Percentiles rank a stretch among this genome's conserved stretches.
Conservation (phyloP, 2,113 vertebrate genomes). For the Falcunculus frontatus region DNA sequence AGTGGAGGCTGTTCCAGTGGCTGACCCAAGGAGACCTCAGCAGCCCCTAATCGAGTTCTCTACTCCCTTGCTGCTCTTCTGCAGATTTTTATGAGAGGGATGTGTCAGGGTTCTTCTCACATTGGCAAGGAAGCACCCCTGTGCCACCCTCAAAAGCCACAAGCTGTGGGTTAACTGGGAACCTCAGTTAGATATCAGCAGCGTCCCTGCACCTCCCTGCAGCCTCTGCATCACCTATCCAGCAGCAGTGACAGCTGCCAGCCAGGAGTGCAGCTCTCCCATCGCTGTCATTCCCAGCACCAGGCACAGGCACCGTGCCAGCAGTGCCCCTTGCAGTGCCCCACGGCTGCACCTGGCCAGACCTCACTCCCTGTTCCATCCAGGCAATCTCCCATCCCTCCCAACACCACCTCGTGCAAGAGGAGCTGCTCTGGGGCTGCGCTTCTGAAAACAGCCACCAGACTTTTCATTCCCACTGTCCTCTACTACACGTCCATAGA, state of each 20-base stretch:
- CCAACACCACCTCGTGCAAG: rapidly evolving
- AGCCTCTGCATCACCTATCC: neutral
- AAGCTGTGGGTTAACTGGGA: neutral
- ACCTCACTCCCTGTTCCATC: neutral
- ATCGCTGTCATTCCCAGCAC: neutral
- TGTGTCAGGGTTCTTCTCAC: neutral
- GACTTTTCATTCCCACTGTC: neutral
- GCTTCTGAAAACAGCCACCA: neutral
- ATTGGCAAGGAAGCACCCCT: neutral
- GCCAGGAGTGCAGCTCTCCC: neutral
- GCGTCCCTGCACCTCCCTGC: neutral
- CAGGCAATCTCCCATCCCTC: neutral
- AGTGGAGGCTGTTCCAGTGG: neutral
- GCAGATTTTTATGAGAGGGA: neutral
- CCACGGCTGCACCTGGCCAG: neutral
- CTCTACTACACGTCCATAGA: rapidly evolving
- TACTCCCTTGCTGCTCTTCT: neutral
- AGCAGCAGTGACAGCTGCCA: neutral
- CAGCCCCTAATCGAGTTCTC: neutral
- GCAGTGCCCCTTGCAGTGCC: neutral
- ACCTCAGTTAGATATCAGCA: neutral
- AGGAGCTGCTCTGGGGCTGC: neutral
- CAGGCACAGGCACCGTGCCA: neutral
- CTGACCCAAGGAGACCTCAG: neutral
- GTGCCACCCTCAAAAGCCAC: neutral